Percentiles rank a stretch among this genome's conserved stretches.
These are phyloP conservation scores for Pseudopodoces humilis DNA, from an alignment of 2,113 vertebrate genomes.

Conservation along the genomic window DNA sequence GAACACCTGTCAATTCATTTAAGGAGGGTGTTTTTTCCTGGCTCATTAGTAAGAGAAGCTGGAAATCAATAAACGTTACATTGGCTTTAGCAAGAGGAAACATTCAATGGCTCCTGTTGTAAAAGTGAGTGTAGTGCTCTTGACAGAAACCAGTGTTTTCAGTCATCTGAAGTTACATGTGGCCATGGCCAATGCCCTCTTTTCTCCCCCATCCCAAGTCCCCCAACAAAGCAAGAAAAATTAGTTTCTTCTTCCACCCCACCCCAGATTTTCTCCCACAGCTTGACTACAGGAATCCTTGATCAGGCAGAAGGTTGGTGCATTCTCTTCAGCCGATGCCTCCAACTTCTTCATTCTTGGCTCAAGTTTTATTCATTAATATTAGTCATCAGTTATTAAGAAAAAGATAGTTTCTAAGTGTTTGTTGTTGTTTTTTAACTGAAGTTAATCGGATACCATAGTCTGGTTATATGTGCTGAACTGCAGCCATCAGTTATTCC, in stretches of 20 bases:
- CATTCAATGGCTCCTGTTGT: slow-evolving; percentile 50
- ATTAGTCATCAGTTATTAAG: slow-evolving; percentile 83
- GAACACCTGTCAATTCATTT: not conserved
- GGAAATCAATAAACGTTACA: slow-evolving; percentile 26
- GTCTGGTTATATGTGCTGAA: slow-evolving; percentile 53
- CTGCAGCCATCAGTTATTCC: slow-evolving; percentile 76
- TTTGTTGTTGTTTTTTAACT: slow-evolving; percentile 70
- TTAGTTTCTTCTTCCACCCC: slow-evolving; percentile 11
- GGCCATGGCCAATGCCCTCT: slow-evolving; percentile 11
- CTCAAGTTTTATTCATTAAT: slow-evolving; percentile 80
- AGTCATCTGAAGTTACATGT: slow-evolving; percentile 30
- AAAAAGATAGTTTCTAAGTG: slow-evolving; percentile 81
- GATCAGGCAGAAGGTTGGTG: slow-evolving; percentile 36
- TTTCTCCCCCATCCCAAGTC: not conserved
- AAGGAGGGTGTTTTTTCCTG: slow-evolving; percentile 24
- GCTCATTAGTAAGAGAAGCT: slow-evolving; percentile 25
- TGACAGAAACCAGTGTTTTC: slow-evolving; percentile 55
- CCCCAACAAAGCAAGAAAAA: slow-evolving; percentile 33
- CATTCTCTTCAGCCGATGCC: slow-evolving; percentile 52
- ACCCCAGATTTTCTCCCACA: slow-evolving; percentile 36
- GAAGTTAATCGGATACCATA: slow-evolving; percentile 71
- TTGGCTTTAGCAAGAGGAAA: slow-evolving; percentile 69
- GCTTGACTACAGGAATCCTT: slow-evolving; percentile 48
- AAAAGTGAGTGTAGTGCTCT: slow-evolving; percentile 54
- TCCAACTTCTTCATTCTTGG: slow-evolving; percentile 71